Evolutionary conservation across 2,888 invertebrate species (phyloP), one percentile per base, ranked within the genome.

Genomic region (Mesorhabditis sp.): DNA sequence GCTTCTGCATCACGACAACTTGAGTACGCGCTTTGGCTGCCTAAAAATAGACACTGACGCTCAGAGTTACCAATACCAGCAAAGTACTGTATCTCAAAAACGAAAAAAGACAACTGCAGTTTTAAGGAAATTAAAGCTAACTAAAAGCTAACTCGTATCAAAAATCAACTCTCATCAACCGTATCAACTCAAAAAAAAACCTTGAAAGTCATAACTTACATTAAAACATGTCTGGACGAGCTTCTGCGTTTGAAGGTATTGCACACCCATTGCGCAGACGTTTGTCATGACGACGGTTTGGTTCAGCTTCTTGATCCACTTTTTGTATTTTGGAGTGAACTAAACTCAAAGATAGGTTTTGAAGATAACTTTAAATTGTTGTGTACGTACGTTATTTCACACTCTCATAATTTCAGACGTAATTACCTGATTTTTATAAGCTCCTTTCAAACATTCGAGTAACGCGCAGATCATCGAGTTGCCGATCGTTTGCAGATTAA

Each of bases 401-500:
- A n/a, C 58, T 2, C n/a, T 10, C 58, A 13, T 50, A n/a, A 28
- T 28, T 28, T 1, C 1, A 28, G 1, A 1, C 28, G 2, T 28
- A 2, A 50, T 10, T 50, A 50, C 58, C 58, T 50, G 58, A 50
- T 50, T 50, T 50, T 50, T 50, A 50, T 50, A 50, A 13, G 58
- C 10, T 0, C 58, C 58, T 2, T 50, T 50, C 10, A 50, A n/a
- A 50, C 58, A 50, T n/a, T 50, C 58, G 2, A 50, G n/a, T 2
- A 50, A 10, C 2, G 58, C 58, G n/a, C 58, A 50, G n/a, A 50
- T 50, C 58, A 50, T 13, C 10, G 10, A 10, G n/a, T 50, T n/a
- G n/a, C 10, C 58, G 58, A 50, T 50, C n/a, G 58, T 50, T 50
- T 50, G 58, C 58, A 50, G 58, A n/a, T 50, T 50, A n/a, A 50